Conservation (phyloP, 2,888 invertebrate genomes). For the Amphiduros pacificus region DNA sequence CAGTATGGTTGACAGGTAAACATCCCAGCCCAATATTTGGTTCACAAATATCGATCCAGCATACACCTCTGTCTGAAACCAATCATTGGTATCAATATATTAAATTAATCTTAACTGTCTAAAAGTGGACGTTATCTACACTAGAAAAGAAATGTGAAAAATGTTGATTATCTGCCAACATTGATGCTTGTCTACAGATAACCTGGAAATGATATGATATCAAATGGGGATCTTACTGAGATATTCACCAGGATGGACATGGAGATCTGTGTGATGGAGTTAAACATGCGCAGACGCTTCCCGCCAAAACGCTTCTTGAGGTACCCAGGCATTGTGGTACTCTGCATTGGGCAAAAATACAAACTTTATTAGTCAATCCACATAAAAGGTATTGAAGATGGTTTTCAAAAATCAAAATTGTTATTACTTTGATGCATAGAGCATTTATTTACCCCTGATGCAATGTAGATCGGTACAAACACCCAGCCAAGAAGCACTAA, state of each 20-base stretch:
- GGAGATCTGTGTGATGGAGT: conserved; percentile 22
- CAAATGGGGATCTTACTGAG: too few relatives aligned
- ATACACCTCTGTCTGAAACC: conserved; percentile 29
- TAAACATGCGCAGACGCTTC: conserved; percentile 26
- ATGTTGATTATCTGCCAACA: too few relatives aligned
- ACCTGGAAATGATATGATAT: too few relatives aligned
- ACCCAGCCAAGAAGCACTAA: conserved; percentile 50
- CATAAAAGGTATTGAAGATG: too few relatives aligned
- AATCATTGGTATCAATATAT: not conserved
- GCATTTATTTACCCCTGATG: conserved; percentile 42
- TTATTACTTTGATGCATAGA: not conserved
- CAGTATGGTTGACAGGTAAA: conserved; percentile 26
- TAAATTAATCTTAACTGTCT: too few relatives aligned
- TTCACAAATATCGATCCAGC: conserved; percentile 30
- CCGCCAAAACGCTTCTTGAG: conserved; percentile 30
- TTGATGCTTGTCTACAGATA: too few relatives aligned
- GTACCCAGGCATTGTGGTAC: conserved; percentile 34
- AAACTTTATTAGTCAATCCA: too few relatives aligned
- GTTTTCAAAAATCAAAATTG: not conserved
- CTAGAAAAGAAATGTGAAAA: too few relatives aligned
- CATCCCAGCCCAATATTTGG: conserved; percentile 29
- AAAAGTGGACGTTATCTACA: too few relatives aligned
- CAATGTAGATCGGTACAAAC: conserved; percentile 50
- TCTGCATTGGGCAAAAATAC: too few relatives aligned
- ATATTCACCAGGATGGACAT: conserved; percentile 27